A percentile compares a stretch with the other conserved stretches of the same genome.
Evolutionary conservation across 35 echinoderm and acorn worm genomes (phyloP).

Genomic region (Ophioderma brevispina): DNA sequence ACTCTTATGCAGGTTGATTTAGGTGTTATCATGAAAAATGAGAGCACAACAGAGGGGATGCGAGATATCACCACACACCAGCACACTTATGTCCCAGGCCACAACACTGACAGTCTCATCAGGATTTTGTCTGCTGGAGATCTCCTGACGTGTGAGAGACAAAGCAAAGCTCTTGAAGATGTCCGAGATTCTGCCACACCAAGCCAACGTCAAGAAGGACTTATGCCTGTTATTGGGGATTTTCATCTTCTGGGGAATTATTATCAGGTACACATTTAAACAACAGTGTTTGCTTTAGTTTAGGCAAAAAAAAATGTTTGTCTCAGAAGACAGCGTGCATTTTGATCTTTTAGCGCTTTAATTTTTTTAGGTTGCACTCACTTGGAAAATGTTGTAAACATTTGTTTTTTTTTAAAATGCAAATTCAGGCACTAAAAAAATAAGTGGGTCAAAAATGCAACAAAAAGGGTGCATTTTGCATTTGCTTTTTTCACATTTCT

Average conservation of each 20-base stretch:
- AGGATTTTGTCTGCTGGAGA: constrained; percentile 29
- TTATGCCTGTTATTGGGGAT: constrained; percentile 61
- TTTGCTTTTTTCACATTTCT: no score
- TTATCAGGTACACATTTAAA: constrained; percentile 68
- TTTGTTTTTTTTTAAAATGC: no score
- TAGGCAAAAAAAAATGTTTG: no score
- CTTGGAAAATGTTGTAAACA: no score
- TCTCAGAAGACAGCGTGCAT: no score
- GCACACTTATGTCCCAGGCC: constrained; percentile 53
- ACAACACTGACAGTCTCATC: constrained; percentile 11
- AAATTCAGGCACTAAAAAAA: no score
- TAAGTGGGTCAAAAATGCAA: no score
- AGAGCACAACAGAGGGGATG: constrained; percentile 69
- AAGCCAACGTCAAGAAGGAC: constrained; percentile 19
- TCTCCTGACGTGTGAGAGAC: constrained; percentile 49
- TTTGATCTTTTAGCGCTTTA: no score
- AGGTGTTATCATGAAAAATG: constrained; percentile 69
- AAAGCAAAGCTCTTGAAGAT: constrained; percentile 53
- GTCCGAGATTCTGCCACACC: constrained; percentile 28
- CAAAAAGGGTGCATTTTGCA: no score
- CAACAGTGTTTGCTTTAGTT: no score
- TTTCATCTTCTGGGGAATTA: constrained; percentile 66
- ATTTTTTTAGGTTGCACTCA: no score
- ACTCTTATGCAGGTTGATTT: constrained; percentile 35
- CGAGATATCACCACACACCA: constrained; percentile 29